Base-by-base conservation (phyloP, 2,797 vertebrate genomes). In the Setipinna tenuifilis region DNA sequence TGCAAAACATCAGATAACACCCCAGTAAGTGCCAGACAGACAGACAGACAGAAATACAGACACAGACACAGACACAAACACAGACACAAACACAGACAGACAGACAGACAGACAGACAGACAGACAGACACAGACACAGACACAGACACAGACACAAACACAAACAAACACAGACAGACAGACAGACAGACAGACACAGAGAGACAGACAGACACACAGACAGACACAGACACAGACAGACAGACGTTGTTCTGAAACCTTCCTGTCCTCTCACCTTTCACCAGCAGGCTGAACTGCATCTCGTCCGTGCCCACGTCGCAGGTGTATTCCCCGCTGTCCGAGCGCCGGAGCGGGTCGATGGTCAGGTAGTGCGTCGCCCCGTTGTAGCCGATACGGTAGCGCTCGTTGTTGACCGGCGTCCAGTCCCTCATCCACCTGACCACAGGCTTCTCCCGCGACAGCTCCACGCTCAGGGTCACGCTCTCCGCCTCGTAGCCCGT, bases 381-480 rank as follows among this genome's bases (percentile, higher is more conserved):
- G 10, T 97, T 95, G 0, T 90, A 91, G 75, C 94, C 93, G 10
- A 94, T 91, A 80, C 87, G 90, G 88, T 96, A 94, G 28, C 96
- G 95, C 21, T 97, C 96, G 0, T 95, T 96, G 23, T 89, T 89
- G 19, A 97, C 89, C 0, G 19, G 87, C 14, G 93, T 94, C 90
- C 96, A 96, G 0, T 97, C 93, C 88, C 96, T 96, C 86, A 97
- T 88, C 97, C 97, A 98, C 28, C 92, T 94, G 3, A 95, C 96
- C 0, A 1, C 46, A 0, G 96, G 94, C 0, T 85, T 93, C 35
- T 94, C 93, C 80, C 93, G 94, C 48, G 96, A 96, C 61, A 96
- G 94, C 1, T 91, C 95, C 88, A 95, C 96, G 2, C 91, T 94
- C 87, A 97, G 65, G 0, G 95, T 96, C 65, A 97, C 89, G 0